Percentiles rank a stretch among this genome's conserved stretches.
Evolutionary conservation across 35 echinoderm and acorn worm genomes (phyloP).

Genomic region (Diadema setosum): DNA sequence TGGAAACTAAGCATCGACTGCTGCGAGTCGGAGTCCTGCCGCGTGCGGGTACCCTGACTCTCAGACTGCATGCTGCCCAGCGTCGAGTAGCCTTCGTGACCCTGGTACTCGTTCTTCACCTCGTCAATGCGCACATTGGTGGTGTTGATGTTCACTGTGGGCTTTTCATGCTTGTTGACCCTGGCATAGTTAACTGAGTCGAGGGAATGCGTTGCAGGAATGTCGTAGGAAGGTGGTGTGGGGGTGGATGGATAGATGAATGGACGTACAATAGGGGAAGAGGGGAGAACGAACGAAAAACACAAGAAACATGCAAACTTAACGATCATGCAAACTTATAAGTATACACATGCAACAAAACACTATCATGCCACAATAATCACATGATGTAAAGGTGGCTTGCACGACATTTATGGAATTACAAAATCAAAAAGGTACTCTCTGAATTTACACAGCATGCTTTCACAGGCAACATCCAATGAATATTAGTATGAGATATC

Average conservation of each 20-base stretch:
- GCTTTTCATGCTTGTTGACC: background rate
- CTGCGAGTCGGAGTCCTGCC: slow-evolving; percentile 11
- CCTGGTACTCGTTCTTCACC: slow-evolving; percentile 6
- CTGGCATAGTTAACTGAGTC: slow-evolving; percentile 4
- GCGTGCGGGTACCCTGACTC: background rate
- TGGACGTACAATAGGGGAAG: background rate
- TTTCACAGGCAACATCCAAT: too few species aligned
- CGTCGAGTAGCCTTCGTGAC: slow-evolving; percentile 36
- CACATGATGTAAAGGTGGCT: too few species aligned
- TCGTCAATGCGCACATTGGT: slow-evolving; percentile 44
- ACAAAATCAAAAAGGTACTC: too few species aligned
- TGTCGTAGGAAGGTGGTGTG: background rate
- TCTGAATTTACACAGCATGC: too few species aligned
- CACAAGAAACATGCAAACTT: slow-evolving; percentile 19
- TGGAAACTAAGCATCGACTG: background rate
- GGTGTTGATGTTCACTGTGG: slow-evolving; percentile 42
- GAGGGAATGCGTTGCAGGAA: background rate
- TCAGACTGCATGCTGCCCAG: slow-evolving; percentile 9
- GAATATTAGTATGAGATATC: too few species aligned
- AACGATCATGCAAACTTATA: background rate
- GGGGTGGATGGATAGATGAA: too few species aligned
- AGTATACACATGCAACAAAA: background rate
- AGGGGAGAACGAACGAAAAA: background rate
- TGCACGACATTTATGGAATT: too few species aligned
- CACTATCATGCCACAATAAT: background rate